These are phyloP conservation scores for Oreochromis grahami DNA, from an alignment of 2,797 vertebrate genomes.

Conservation along the genomic window DNA sequence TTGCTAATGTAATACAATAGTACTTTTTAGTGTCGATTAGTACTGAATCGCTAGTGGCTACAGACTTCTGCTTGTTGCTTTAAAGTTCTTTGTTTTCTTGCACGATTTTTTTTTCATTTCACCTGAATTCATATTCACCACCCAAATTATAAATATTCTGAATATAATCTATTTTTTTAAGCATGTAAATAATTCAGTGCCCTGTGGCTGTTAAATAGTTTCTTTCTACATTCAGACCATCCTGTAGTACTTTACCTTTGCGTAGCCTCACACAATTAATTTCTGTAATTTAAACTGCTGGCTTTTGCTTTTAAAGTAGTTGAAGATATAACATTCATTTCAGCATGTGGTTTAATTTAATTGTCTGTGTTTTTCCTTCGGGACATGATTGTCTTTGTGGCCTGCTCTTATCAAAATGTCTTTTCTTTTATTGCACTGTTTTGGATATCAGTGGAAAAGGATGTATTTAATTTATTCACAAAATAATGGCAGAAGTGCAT, in stretches of 20 bases:
- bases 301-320: neutral
- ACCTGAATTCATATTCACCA: neutral
- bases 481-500: neutral
- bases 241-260: neutral
- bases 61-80: neutral
- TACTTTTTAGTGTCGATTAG: neutral
- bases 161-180: neutral
- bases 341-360: neutral
- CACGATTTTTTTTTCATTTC: neutral
- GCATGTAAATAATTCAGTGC: slow-evolving; percentile 35
- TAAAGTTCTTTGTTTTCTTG: neutral
- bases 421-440: neutral
- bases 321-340: neutral
- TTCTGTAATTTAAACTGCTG: neutral
- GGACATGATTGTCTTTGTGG: neutral
- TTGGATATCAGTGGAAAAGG: accelerated
- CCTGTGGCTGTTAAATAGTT: slow-evolving; percentile 20
- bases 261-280: slow-evolving; percentile 1
- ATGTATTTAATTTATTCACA: neutral
- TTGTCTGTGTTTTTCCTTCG: neutral
- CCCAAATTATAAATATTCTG: neutral
- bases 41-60: neutral
- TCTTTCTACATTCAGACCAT: neutral
- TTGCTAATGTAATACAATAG: neutral
- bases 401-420: neutral